These are phyloP conservation scores for Cancer borealis DNA, from an alignment of 2,888 invertebrate genomes.

Conservation along the genomic window DNA sequence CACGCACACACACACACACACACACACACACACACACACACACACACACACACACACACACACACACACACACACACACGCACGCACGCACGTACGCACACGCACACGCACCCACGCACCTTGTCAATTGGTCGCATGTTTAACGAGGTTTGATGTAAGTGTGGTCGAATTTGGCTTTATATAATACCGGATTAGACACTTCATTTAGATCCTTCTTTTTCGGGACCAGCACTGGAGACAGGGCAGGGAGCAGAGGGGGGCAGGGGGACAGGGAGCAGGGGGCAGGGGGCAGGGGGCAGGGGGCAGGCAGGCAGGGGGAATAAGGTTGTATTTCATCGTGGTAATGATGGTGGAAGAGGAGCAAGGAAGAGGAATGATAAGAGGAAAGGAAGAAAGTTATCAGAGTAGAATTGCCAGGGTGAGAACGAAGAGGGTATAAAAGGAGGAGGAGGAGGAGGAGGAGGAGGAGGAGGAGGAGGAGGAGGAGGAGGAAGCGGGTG, in stretches of 20 bases:
- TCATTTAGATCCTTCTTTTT: background rate
- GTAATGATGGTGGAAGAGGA: slow-evolving; percentile 29
- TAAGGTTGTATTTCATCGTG: background rate
- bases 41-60: slow-evolving; percentile 7
- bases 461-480: background rate
- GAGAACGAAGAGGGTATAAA: slow-evolving; percentile 11
- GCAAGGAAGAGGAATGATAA: slow-evolving; percentile 40
- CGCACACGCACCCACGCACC: background rate
- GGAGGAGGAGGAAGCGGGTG: background rate
- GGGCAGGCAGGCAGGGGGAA: background rate
- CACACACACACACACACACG: background rate
- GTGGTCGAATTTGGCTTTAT: background rate
- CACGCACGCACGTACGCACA: background rate
- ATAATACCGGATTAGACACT: background rate
- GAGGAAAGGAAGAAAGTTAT: slow-evolving; percentile 40
- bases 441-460: background rate
- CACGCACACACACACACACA: background rate
- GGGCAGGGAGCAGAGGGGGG: background rate
- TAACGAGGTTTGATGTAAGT: background rate
- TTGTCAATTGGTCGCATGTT: background rate
- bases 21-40: background rate
- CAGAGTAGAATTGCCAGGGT: background rate
- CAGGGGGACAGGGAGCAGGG: background rate
- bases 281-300: background rate
- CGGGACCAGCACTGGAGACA: background rate